These are phyloP conservation scores for Dendropsophus ebraccatus DNA, from an alignment of 2,113 vertebrate species.

Conservation along the genomic window DNA sequence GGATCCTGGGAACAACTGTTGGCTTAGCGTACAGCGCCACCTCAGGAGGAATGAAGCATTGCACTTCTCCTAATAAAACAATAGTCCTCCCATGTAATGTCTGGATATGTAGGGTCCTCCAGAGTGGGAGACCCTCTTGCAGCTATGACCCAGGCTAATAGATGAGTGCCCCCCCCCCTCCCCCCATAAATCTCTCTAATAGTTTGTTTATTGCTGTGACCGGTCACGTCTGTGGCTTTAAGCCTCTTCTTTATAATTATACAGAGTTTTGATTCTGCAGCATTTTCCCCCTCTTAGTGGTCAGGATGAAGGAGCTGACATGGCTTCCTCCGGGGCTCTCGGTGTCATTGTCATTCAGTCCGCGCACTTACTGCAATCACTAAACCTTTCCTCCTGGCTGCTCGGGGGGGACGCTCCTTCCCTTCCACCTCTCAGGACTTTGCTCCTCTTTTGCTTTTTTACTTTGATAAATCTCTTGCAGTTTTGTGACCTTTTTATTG, in stretches of 20 bases:
- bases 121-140: too few relatives aligned
- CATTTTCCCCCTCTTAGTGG: background rate
- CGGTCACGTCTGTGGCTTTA: background rate
- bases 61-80: background rate
- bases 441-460: background rate
- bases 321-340: conserved; percentile 8
- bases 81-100: background rate
- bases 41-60: background rate
- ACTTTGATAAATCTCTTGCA: background rate
- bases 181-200: too few relatives aligned
- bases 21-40: background rate
- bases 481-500: background rate
- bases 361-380: background rate
- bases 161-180: too few relatives aligned
- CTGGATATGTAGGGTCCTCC: too few relatives aligned
- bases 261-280: background rate
- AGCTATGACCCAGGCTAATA: too few relatives aligned
- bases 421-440: background rate
- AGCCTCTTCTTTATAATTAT: background rate
- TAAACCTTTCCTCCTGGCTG: background rate
- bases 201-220: too few relatives aligned
- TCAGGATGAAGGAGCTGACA: conserved; percentile 9
- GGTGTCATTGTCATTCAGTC: conserved; percentile 15
- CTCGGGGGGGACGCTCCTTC: background rate
- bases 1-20: too few relatives aligned